Evolutionary conservation across 2,113 vertebrate genomes (phyloP).

Genomic region (Puntigrus tetrazona): DNA sequence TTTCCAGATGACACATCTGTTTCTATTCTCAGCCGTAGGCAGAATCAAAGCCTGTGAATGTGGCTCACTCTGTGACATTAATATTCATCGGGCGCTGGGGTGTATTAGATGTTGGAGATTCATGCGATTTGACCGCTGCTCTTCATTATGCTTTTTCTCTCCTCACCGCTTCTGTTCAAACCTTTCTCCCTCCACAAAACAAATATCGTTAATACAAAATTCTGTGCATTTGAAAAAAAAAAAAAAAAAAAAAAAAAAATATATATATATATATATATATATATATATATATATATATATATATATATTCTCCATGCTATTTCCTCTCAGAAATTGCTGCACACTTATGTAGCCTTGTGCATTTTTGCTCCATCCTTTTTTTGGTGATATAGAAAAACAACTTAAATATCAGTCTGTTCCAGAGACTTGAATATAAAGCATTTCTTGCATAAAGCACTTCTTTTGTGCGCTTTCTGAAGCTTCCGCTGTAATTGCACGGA

Average conservation of each 20-base stretch:
- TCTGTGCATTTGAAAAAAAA: conserved; percentile 53
- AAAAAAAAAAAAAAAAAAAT: no score
- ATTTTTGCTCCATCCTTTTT: not conserved
- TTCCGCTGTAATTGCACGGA: no score
- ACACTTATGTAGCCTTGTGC: not conserved
- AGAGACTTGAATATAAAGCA: no score
- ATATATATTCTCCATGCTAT: not conserved
- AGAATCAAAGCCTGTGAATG: conserved; percentile 17
- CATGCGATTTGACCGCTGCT: conserved; percentile 38
- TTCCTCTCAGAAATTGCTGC: not conserved
- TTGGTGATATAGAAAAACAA: not conserved
- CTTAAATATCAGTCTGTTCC: no score
- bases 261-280: no score
- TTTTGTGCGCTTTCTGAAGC: no score
- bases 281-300: no score
- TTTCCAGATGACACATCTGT: not conserved
- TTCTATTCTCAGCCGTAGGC: conserved; percentile 6
- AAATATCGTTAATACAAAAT: conserved; percentile 51
- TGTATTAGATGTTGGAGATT: conserved; percentile 51
- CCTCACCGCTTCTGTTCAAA: conserved; percentile 54
- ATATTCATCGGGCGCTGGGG: conserved; percentile 54
- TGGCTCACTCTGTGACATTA: conserved; percentile 36
- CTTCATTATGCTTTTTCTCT: conserved; percentile 62
- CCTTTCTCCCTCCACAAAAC: conserved; percentile 46
- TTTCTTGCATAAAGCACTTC: no score